Percentiles rank a stretch among this genome's conserved stretches.
Evolutionary conservation across 1,140 invertebrate species (phyloP).

Genomic region (Penaeus japonicus): DNA sequence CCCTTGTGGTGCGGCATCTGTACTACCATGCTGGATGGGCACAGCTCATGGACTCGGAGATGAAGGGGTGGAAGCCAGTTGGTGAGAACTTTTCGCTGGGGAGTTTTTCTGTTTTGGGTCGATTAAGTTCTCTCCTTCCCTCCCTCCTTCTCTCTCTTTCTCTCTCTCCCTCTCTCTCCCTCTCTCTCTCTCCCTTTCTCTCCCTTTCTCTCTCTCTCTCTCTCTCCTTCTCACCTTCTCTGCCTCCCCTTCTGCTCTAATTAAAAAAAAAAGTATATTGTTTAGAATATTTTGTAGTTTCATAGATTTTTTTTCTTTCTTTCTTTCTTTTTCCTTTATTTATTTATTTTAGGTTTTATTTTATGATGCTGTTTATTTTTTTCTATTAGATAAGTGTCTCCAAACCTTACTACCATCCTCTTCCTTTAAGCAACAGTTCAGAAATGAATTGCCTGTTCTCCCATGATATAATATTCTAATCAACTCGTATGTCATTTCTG

Average conservation of each 20-base stretch:
- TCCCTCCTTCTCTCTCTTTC: background rate
- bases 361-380: background rate
- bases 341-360: no score
- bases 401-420: background rate
- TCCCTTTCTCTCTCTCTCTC: no score
- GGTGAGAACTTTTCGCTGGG: constrained; percentile 60
- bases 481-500: background rate
- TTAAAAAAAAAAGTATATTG: no score
- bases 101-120: no score
- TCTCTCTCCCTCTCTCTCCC: background rate
- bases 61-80: constrained; percentile 64
- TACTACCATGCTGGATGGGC: constrained; percentile 69
- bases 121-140: background rate
- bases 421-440: background rate
- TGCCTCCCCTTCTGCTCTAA: no score
- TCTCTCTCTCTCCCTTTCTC: background rate
- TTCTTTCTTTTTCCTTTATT: no score
- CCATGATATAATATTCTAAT: background rate
- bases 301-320: no score
- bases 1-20: constrained; percentile 64
- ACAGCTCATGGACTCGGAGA: constrained; percentile 65
- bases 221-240: no score
- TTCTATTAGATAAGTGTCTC: background rate
- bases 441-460: background rate
- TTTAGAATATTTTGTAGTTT: no score